Percentiles rank a stretch among this genome's conserved stretches.
These are phyloP conservation scores for Hyaena hyaena DNA, from an alignment of 2,113 vertebrate species.

Conservation along the genomic window DNA sequence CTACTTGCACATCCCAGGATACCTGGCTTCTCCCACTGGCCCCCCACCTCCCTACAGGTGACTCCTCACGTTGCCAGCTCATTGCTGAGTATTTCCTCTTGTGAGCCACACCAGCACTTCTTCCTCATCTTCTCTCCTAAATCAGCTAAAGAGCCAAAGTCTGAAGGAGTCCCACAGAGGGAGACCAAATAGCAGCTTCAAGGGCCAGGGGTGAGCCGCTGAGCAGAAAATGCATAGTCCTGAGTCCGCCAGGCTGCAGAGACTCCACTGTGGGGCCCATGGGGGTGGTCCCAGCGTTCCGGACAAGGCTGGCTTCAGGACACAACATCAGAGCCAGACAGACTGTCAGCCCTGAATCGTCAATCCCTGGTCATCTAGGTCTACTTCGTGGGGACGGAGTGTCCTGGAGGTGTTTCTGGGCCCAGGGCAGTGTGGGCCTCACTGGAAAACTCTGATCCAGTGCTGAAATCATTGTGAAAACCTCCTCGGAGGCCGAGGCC, in stretches of 20 bases:
- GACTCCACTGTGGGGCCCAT: fast-evolving
- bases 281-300: background rate
- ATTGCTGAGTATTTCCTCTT: background rate
- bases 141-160: background rate
- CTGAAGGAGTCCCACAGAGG: background rate
- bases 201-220: background rate
- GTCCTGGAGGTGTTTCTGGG: background rate
- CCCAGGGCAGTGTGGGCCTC: background rate
- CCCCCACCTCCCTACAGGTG: background rate
- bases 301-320: background rate
- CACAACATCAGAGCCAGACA: background rate
- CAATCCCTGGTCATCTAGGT: background rate
- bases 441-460: background rate
- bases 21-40: background rate
- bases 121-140: background rate
- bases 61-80: background rate
- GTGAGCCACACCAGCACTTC: background rate
- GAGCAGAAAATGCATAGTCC: background rate
- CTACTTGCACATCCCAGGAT: background rate
- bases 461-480: background rate
- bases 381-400: background rate
- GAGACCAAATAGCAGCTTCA: background rate
- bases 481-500: background rate
- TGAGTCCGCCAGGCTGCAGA: background rate
- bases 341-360: background rate